These are phyloP conservation scores for Ectemnius cavifrons DNA, from an alignment of 2,888 invertebrate genomes.

Conservation along the genomic window DNA sequence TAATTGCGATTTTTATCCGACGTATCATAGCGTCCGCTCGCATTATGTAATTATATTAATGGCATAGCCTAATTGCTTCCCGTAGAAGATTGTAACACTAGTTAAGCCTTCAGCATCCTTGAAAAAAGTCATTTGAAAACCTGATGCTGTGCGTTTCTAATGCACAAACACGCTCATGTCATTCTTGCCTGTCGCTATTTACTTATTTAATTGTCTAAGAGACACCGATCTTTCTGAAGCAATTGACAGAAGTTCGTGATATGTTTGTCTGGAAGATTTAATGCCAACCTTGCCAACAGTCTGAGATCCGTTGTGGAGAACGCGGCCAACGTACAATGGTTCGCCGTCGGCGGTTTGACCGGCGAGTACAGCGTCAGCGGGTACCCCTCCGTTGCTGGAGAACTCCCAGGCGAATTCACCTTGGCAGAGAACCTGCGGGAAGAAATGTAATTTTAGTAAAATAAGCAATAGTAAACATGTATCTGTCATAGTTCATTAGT, in stretches of 20 bases:
- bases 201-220: no score
- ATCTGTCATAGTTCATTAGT: background rate
- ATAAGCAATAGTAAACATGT: background rate
- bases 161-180: no score
- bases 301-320: constrained; percentile 83
- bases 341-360: constrained; percentile 84
- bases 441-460: no score
- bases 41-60: background rate
- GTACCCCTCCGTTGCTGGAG: constrained; percentile 82
- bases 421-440: constrained; percentile 81
- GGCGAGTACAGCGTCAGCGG: constrained; percentile 83
- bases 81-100: no score
- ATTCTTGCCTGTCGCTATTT: no score
- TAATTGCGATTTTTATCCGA: no score
- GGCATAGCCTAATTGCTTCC: no score
- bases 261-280: background rate
- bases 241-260: no score
- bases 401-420: constrained; percentile 84
- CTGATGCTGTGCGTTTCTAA: no score
- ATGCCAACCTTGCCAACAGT: constrained; percentile 84
- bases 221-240: no score
- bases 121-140: no score
- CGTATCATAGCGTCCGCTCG: background rate
- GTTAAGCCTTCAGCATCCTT: no score
- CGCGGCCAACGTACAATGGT: constrained; percentile 84